These are phyloP conservation scores for Neotragus pygmaeus DNA, from an alignment of 2,113 vertebrate species.

Conservation along the genomic window DNA sequence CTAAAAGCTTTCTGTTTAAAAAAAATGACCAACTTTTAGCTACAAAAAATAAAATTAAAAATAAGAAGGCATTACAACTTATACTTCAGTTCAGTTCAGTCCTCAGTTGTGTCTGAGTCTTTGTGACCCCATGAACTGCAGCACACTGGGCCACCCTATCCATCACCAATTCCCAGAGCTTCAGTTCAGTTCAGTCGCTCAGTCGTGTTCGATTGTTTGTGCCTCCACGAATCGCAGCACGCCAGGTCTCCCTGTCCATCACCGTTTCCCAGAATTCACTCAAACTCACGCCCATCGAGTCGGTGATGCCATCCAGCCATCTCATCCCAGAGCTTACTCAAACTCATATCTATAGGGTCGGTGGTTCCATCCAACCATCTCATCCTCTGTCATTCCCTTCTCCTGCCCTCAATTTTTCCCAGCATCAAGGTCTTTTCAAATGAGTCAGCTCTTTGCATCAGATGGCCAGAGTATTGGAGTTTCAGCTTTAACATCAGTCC, in stretches of 20 bases:
- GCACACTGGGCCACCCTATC: neutral
- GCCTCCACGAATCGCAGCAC: too few relatives aligned
- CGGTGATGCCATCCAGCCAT: too few relatives aligned
- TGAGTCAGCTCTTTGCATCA: neutral
- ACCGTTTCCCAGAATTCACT: too few relatives aligned
- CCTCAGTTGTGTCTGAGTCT: neutral
- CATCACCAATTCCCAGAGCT: neutral
- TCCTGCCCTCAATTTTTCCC: neutral
- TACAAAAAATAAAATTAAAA: neutral
- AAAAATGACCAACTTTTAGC: neutral
- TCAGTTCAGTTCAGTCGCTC: too few relatives aligned
- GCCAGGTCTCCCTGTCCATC: too few relatives aligned
- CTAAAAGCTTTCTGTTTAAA: neutral
- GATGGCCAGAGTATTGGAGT: neutral
- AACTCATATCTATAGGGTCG: neutral
- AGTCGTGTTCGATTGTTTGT: too few relatives aligned
- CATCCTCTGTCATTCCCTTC: neutral
- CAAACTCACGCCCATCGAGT: too few relatives aligned
- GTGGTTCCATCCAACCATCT: neutral
- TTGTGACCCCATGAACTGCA: neutral
- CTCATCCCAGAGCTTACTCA: neutral
- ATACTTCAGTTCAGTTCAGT: neutral
- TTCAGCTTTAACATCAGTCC: neutral
- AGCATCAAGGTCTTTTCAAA: neutral
- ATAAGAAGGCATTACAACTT: neutral